These are phyloP conservation scores for Xiphias gladius DNA, from an alignment of 2,113 vertebrate genomes.

Conservation along the genomic window DNA sequence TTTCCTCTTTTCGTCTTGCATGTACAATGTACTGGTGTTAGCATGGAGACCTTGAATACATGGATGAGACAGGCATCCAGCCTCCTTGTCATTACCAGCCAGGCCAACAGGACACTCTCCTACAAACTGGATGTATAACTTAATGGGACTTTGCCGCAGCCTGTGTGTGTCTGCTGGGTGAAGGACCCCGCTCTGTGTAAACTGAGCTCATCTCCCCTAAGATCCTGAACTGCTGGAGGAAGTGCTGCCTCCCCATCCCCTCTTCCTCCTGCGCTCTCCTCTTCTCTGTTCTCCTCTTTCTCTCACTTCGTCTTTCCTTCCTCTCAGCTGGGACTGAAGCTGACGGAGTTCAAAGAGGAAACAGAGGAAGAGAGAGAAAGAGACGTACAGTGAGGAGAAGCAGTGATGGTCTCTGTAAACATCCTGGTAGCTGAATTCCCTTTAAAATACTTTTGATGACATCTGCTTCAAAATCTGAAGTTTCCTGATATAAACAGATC, in stretches of 20 bases:
- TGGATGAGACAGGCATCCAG: no score
- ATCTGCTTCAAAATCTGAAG: conserved; percentile 3
- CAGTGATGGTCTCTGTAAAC: conserved; percentile 36
- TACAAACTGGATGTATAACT: neutral
- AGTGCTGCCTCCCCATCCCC: conserved; percentile 36
- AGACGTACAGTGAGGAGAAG: neutral
- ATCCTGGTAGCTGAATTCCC: conserved; percentile 51
- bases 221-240: conserved; percentile 37
- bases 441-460: conserved; percentile 20
- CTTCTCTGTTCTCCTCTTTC: conserved; percentile 5
- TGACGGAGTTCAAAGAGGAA: conserved; percentile 38
- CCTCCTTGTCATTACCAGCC: neutral
- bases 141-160: conserved; percentile 20
- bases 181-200: conserved; percentile 2
- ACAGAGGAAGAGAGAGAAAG: conserved; percentile 22
- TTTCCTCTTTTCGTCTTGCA: no score
- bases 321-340: conserved; percentile 48
- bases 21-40: neutral
- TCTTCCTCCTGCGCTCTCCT: neutral
- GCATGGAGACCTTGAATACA: neutral
- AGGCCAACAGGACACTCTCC: neutral
- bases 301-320: conserved; percentile 31
- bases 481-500: neutral
- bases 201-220: conserved; percentile 37
- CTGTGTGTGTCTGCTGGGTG: neutral